phyloP scores from a whole-genome alignment of 2,113 vertebrate genomes.

The Clupea harengus region DNA sequence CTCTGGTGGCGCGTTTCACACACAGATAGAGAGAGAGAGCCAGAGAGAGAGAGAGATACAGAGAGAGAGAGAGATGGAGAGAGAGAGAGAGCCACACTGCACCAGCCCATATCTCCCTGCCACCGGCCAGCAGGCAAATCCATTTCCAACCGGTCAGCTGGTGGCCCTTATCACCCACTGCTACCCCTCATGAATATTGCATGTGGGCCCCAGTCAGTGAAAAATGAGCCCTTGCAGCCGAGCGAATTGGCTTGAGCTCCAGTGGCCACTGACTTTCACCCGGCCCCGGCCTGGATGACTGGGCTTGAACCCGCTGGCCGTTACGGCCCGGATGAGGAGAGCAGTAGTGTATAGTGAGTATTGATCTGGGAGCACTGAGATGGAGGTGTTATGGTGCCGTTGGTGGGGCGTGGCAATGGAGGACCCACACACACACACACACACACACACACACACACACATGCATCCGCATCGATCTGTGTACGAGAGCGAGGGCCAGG shows the following conservation, averaged over 20 bases:
- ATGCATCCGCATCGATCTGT: not conserved
- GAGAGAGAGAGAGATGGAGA: not conserved
- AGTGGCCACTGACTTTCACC: not conserved
- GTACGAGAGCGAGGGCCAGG: not conserved
- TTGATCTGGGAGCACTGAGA: constrained; percentile 37
- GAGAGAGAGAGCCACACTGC: not conserved
- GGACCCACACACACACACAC: not conserved
- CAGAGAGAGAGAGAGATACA: not conserved
- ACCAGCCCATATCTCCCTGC: constrained; percentile 11
- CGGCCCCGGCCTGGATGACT: not conserved
- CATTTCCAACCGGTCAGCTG: not conserved
- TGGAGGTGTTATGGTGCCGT: not conserved
- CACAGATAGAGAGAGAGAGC: not conserved
- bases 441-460: not conserved
- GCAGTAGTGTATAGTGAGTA: constrained; percentile 1
- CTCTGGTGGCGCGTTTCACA: not conserved
- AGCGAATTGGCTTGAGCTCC: no score
- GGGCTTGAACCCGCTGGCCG: constrained; percentile 11
- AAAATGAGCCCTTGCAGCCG: constrained; percentile 2
- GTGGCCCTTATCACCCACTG: constrained; percentile 18
- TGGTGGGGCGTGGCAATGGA: constrained; percentile 6
- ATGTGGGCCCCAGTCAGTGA: constrained; percentile 21
- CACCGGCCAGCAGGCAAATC: not conserved
- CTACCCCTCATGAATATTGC: constrained; percentile 39
- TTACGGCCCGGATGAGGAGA: not conserved